Evolutionary conservation across 2,797 vertebrate genomes (phyloP).

Genomic region (Eulemur coronatus): DNA sequence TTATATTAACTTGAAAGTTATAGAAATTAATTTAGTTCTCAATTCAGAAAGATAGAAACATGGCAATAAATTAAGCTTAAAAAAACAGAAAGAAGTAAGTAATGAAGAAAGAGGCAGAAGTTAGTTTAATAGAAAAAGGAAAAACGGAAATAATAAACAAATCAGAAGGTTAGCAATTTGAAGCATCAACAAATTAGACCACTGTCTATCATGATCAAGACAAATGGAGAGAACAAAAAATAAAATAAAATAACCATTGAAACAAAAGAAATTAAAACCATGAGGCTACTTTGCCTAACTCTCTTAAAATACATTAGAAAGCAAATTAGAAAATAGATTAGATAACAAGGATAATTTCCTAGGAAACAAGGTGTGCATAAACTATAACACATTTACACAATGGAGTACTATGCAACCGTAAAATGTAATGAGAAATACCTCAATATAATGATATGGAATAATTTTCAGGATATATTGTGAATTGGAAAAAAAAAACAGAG

Average conservation of each 20-base stretch:
- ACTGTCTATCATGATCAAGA: background rate
- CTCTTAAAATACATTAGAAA: background rate
- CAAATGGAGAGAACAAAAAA: background rate
- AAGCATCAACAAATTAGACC: background rate
- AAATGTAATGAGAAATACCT: background rate
- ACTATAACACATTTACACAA: background rate
- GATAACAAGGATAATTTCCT: background rate
- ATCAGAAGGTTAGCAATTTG: background rate
- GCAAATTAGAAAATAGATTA: background rate
- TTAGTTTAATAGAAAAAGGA: background rate
- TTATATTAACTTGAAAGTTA: background rate
- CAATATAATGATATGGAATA: background rate
- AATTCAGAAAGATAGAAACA: background rate
- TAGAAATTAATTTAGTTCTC: background rate
- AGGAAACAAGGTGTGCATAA: background rate
- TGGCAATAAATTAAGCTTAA: background rate
- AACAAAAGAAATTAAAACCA: background rate
- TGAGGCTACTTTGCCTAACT: background rate
- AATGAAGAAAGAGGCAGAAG: background rate
- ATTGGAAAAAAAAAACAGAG: background rate
- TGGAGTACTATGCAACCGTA: background rate
- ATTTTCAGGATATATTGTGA: background rate
- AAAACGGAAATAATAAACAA: background rate
- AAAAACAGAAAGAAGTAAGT: background rate
- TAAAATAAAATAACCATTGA: background rate